Evolutionary conservation across 2,797 vertebrate genomes (phyloP), one percentile per base, ranked within the genome.

Genomic region (Syndactyla subalaris): DNA sequence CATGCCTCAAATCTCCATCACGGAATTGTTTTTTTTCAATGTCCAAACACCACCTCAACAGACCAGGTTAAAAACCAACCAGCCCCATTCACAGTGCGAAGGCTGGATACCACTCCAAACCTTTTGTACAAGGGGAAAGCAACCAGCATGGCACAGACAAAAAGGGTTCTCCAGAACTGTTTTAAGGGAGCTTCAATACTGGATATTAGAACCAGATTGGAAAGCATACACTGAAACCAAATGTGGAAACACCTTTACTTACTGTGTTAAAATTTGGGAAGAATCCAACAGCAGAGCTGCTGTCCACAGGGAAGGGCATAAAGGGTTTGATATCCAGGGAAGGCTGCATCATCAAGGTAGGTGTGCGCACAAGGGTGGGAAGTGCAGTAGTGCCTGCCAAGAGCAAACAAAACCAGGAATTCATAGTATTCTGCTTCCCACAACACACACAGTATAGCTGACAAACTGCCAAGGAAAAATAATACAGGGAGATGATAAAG

Each of bases 251-350:
- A 76, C 45, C 61, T 91, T 86, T 97, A 98, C 98, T 98, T 98
- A 99, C 99, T 97, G 98, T 99, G 98, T 98, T 99, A 97, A 99
- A 99, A 98, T 99, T 99, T 97, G 99, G 99, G 96, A 99, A 99
- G 95, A 99, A 98, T 92, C 99, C 99, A 59, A 99, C 99, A 67
- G 99, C 98, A 74, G 99, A 98, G 70, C 98, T 97, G 38, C 98
- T 98, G 95, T 99, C 99, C 93, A 99, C 97, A 29, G 99, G 98
- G 96, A 99, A 99, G 48, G 99, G 96, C 98, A 99, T 97, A 97
- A 99, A 99, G 7, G 98, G 98, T 97, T 99, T 99, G 96, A 99
- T 98, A 97, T 99, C 98, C 98, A 99, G 95, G 26, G 98, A 97
- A 90, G 98, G 98, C 96, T 99, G 99, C 98, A 99, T 99, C 98